phyloP scores from a whole-genome alignment of 2,797 vertebrate species.

The Microhierax caerulescens region DNA sequence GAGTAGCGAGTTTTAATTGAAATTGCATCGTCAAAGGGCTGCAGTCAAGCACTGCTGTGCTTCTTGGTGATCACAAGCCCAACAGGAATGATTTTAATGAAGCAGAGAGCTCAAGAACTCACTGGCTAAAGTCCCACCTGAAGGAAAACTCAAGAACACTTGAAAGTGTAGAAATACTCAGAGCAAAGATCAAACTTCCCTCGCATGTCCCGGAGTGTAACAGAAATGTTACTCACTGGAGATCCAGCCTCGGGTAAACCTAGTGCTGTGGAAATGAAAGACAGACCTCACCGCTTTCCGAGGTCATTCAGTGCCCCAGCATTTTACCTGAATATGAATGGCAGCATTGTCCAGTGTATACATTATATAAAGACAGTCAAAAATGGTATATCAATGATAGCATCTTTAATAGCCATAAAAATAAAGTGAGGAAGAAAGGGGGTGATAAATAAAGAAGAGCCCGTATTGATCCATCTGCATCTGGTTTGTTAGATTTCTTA shows the following conservation, averaged over 20 bases:
- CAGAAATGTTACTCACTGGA: not conserved
- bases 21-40: not conserved
- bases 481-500: conserved; percentile 37
- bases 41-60: not conserved
- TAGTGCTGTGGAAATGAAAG: not conserved
- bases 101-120: not conserved
- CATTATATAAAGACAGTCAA: conserved; percentile 26
- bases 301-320: not conserved
- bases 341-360: not conserved
- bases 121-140: not conserved
- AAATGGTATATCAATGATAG: conserved; percentile 55
- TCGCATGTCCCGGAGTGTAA: not conserved
- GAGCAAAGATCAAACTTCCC: not conserved
- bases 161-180: not conserved
- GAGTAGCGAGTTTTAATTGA: not conserved
- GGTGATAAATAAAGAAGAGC: conserved; percentile 48
- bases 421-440: conserved; percentile 46
- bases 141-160: not conserved
- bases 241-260: not conserved
- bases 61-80: not conserved
- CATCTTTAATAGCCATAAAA: conserved; percentile 64
- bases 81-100: not conserved
- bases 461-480: conserved; percentile 50
- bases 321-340: not conserved
- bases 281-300: not conserved